These are phyloP conservation scores for Lepus americanus DNA, from an alignment of 2,113 vertebrate species.

Conservation along the genomic window DNA sequence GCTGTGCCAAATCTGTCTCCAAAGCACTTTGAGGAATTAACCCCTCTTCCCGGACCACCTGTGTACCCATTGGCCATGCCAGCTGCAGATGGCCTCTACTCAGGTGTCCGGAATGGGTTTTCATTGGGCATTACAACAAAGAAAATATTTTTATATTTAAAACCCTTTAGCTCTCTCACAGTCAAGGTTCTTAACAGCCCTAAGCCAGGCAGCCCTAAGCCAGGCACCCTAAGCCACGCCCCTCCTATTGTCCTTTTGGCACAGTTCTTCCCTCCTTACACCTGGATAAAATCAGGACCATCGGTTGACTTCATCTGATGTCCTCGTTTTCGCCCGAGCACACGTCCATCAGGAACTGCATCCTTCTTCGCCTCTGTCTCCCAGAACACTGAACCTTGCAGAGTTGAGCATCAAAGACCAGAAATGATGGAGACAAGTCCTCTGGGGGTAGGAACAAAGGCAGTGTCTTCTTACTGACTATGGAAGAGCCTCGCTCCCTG, in stretches of 20 bases:
- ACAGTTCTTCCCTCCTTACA: background rate
- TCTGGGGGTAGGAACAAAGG: background rate
- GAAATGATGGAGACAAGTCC: background rate
- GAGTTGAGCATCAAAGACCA: background rate
- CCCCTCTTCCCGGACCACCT: background rate
- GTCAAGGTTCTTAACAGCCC: background rate
- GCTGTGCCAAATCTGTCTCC: background rate
- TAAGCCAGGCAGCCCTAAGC: too few species aligned
- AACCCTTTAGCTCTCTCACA: fast-evolving
- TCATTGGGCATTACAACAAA: background rate
- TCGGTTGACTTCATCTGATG: background rate
- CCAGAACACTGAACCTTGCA: background rate
- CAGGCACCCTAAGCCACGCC: too few species aligned
- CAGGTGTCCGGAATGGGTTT: background rate
- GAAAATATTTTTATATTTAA: background rate
- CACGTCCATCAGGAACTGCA: background rate
- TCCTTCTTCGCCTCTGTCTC: background rate
- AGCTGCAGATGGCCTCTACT: background rate
- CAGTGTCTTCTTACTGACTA: background rate
- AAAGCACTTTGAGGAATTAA: background rate
- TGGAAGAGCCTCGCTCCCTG: background rate
- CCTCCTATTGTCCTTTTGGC: background rate
- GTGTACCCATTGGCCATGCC: background rate
- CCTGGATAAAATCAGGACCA: background rate
- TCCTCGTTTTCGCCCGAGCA: background rate